A percentile compares a stretch with the other conserved stretches of the same genome.
Conservation (phyloP, 2,113 vertebrate genomes). For the Podarcis raffonei region DNA sequence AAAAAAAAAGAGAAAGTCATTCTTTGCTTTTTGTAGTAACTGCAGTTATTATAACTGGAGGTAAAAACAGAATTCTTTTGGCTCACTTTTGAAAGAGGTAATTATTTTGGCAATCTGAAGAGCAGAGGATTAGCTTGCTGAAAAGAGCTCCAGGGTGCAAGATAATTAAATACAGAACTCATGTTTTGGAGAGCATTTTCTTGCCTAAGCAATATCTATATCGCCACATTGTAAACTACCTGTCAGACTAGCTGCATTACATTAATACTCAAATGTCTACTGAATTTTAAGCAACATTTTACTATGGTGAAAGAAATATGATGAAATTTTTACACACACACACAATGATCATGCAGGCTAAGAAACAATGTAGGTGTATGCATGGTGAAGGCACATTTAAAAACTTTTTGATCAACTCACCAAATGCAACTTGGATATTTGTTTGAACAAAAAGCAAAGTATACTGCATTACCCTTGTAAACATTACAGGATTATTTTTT, state of each 20-base stretch:
- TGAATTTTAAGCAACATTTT: not conserved
- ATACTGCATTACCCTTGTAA: too few species aligned
- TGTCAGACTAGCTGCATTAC: not conserved
- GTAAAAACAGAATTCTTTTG: slow-evolving; percentile 42
- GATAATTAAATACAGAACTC: slow-evolving; percentile 43
- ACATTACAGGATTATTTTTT: too few species aligned
- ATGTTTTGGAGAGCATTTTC: slow-evolving; percentile 18
- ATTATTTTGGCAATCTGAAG: slow-evolving; percentile 21
- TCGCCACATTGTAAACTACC: slow-evolving; percentile 15
- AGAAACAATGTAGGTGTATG: not conserved
- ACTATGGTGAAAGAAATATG: rapidly evolving
- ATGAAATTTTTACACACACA: not conserved
- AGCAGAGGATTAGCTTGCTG: slow-evolving; percentile 45
- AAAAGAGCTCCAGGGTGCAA: slow-evolving; percentile 38
- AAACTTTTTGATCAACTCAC: not conserved
- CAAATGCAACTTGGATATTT: not conserved
- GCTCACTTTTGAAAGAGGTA: slow-evolving; percentile 41
- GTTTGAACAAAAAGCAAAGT: not conserved
- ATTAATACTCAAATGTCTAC: slow-evolving; percentile 18
- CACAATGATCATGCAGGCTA: not conserved
- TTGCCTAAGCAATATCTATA: slow-evolving; percentile 19
- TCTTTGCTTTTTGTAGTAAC: not conserved
- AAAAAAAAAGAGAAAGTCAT: not conserved
- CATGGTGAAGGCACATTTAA: too few species aligned
- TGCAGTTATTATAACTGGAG: slow-evolving; percentile 16